A percentile compares a stretch with the other conserved stretches of the same genome.
Evolutionary conservation across 1,140 invertebrate species (phyloP).

Genomic region (Drosophila nebulosa): DNA sequence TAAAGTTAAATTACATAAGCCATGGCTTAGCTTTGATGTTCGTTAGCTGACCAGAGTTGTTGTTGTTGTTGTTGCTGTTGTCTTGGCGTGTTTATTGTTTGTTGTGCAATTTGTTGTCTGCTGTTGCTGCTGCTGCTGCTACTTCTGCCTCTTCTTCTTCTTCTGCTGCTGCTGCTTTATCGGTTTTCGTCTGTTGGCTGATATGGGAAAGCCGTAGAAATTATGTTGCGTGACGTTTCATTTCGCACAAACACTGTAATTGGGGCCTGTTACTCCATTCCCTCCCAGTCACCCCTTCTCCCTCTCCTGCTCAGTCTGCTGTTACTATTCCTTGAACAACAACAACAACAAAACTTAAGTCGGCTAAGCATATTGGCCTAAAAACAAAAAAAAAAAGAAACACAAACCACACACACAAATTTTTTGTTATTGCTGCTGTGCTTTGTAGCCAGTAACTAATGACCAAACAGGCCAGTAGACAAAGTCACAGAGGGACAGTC

Average conservation of each 20-base stretch:
- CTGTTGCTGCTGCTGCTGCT: conserved; percentile 21
- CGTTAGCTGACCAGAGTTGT: conserved; percentile 5
- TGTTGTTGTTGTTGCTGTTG: conserved; percentile 12
- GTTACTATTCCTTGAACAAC: not conserved
- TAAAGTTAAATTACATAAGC: conserved; percentile 75
- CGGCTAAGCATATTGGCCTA: conserved; percentile 64
- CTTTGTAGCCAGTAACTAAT: conserved; percentile 50
- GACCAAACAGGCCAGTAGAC: conserved; percentile 19
- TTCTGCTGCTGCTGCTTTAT: conserved; percentile 34
- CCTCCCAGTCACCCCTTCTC: not conserved
- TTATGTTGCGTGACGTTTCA: conserved; percentile 79
- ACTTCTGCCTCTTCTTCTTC: conserved; percentile 20
- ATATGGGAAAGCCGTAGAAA: conserved; percentile 70
- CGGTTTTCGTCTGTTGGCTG: not conserved
- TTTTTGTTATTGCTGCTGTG: conserved; percentile 13
- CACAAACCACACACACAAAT: not conserved
- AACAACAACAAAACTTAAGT: conserved; percentile 27
- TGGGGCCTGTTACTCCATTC: conserved; percentile 34
- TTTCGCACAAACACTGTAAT: conserved; percentile 76
- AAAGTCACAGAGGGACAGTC: conserved; percentile 4
- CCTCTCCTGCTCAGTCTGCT: not conserved
- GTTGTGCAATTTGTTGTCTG: conserved; percentile 60
- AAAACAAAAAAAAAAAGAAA: conserved; percentile 36
- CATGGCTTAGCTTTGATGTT: not conserved
- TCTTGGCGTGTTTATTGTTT: conserved; percentile 52